Evolutionary conservation across 2,888 invertebrate species (phyloP), one percentile per base, ranked within the genome.

Genomic region (Trichopria drosophilae): DNA sequence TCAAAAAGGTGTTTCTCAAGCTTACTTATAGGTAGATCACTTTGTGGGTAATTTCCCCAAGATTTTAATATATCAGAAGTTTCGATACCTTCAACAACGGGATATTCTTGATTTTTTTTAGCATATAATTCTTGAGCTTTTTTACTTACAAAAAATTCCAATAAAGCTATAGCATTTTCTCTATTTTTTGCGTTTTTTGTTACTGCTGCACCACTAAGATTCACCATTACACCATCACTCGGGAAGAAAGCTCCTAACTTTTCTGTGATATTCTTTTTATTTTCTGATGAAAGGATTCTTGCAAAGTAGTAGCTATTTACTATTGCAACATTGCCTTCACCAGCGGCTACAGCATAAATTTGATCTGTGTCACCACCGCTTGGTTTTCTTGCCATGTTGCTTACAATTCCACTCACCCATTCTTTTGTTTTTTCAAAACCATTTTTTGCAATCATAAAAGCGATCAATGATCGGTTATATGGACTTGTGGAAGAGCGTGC

Each of bases 381-480:
- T 40, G 40, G 40, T 40, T 40, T 40, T 40, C 40, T 40, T 40
- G 40, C 40, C 40, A 40, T 40, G 28, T 40, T 40, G n/a, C 40
- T 40, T 19, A 40, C 40, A 40, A 40, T 40, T 40, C 40, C 40
- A 10, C 40, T 40, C 28, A 40, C 40, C 40, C 40, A 40, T 40
- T 40, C 40, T 40, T 40, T 40, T 19, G 40, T 40, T 29, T 40
- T 40, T 40, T 40, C 40, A 40, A 40, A 40, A 40, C 40, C 40
- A 40, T 40, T 40, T 28, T 26, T 40, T 40, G 40, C 40, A 40
- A 40, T 40, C 40, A 40, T 40, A 40, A 40, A 40, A 40, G 40
- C 40, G 28, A 40, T 40, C 10, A 40, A 40, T 10, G 40, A 40
- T 10, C 40, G 3, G 40, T 40, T 40, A 40, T 40, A 40, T 40